Percentiles rank a stretch among this genome's conserved stretches.
phyloP scores from a whole-genome alignment of 1,140 invertebrate genomes.

The Diuraphis noxia region DNA sequence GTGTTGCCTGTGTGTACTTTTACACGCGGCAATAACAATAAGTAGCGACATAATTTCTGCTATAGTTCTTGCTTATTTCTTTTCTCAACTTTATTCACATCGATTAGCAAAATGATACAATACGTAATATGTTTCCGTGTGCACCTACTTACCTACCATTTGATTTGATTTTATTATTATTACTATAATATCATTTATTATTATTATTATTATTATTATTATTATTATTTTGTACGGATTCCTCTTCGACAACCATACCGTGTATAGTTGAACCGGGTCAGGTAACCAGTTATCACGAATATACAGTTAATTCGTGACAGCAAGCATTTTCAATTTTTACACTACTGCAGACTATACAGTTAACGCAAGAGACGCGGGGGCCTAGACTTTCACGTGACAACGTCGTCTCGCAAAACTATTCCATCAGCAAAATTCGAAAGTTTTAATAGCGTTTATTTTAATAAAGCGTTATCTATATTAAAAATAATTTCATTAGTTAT shows the following conservation, averaged over 20 bases:
- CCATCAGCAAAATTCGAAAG: neutral
- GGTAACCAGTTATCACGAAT: conserved; percentile 38
- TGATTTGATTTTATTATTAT: neutral
- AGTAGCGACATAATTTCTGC: neutral
- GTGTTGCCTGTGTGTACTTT: neutral
- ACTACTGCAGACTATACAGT: neutral
- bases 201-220: neutral
- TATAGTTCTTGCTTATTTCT: neutral
- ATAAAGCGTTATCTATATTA: neutral
- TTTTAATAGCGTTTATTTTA: neutral
- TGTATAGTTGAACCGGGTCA: neutral
- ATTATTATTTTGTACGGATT: conserved; percentile 17
- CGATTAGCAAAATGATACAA: neutral
- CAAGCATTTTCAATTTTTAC: conserved; percentile 2
- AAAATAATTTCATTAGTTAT: neutral
- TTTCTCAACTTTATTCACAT: neutral
- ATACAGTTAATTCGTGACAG: conserved; percentile 33
- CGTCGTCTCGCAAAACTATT: neutral
- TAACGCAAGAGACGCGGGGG: neutral
- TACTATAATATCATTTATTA: neutral
- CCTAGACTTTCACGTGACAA: conserved; percentile 18
- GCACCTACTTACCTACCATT: neutral
- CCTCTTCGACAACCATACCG: neutral
- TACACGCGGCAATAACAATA: neutral
- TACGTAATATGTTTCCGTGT: neutral